These are phyloP conservation scores for Propithecus perrieri DNA, from an alignment of 2,797 vertebrate species.

Conservation along the genomic window DNA sequence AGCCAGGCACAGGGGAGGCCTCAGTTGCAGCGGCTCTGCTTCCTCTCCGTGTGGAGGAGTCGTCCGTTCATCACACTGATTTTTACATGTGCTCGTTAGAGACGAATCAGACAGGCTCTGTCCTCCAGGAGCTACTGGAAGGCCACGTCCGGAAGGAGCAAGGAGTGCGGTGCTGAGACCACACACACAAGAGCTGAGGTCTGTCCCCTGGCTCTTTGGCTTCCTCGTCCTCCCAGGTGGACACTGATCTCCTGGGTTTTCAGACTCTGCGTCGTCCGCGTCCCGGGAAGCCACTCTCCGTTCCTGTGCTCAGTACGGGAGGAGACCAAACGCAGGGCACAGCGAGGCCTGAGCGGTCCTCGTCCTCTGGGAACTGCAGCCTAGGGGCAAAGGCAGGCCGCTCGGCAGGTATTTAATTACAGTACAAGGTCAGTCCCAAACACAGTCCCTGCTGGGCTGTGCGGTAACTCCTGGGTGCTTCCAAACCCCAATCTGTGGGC, in stretches of 20 bases:
- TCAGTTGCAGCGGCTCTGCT: neutral
- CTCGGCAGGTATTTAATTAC: neutral
- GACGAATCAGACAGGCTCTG: too few relatives aligned
- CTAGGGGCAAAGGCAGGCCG: neutral
- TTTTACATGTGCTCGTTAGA: neutral
- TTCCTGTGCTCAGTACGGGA: neutral
- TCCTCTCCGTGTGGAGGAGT: neutral
- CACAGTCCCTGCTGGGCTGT: neutral
- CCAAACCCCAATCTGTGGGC: neutral
- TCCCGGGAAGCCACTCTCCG: neutral
- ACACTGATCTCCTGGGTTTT: neutral
- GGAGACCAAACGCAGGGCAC: neutral
- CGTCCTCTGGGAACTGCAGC: neutral
- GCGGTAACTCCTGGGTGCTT: neutral
- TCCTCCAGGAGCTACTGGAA: neutral
- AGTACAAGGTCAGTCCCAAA: neutral
- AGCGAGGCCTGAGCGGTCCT: neutral
- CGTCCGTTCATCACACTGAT: neutral
- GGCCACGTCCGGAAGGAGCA: neutral
- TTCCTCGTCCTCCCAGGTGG: neutral
- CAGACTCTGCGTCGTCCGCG: neutral
- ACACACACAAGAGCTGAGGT: neutral
- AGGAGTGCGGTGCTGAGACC: neutral
- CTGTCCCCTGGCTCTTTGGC: neutral
- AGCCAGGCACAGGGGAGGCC: neutral